phyloP scores from a whole-genome alignment of 2,888 invertebrate species.

The Eilema depressum region DNA sequence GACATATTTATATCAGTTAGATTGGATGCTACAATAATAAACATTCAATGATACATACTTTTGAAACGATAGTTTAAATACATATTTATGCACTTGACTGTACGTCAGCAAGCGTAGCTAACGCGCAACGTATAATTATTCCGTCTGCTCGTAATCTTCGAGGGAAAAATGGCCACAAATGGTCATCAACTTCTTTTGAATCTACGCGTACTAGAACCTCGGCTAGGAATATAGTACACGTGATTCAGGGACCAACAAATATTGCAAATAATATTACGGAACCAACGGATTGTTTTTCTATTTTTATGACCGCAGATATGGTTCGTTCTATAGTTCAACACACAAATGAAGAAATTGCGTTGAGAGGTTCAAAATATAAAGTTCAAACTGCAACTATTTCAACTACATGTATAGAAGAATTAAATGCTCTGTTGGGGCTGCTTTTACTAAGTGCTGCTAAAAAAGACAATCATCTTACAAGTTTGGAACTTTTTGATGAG shows the following conservation, averaged over 20 bases:
- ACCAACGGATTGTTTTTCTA: slow-evolving; percentile 17
- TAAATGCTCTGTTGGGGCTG: slow-evolving; percentile 19
- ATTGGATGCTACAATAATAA: no score
- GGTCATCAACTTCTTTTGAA: slow-evolving; percentile 28
- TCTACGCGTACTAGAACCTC: slow-evolving; percentile 26
- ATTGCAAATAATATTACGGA: slow-evolving; percentile 22
- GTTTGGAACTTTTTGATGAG: slow-evolving; percentile 18
- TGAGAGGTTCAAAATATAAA: slow-evolving; percentile 24
- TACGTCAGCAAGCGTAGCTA: slow-evolving; percentile 7
- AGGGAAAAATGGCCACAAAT: slow-evolving; percentile 30
- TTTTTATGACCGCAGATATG: slow-evolving; percentile 20
- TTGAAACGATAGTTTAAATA: no score
- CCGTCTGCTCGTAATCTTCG: slow-evolving; percentile 22
- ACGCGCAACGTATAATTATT: slow-evolving; percentile 24
- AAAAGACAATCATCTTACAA: slow-evolving; percentile 16
- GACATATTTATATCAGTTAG: no score
- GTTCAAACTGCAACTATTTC: not conserved
- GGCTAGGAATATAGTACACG: slow-evolving; percentile 28
- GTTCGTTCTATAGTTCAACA: slow-evolving; percentile 20
- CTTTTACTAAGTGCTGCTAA: slow-evolving; percentile 9
- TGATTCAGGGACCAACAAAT: slow-evolving; percentile 20
- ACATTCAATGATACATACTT: no score
- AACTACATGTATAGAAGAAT: slow-evolving; percentile 1
- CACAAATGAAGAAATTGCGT: slow-evolving; percentile 25
- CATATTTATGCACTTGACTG: no score